phyloP scores from a whole-genome alignment of 1,140 invertebrate genomes.

The Meloidogyne chitwoodi region DNA sequence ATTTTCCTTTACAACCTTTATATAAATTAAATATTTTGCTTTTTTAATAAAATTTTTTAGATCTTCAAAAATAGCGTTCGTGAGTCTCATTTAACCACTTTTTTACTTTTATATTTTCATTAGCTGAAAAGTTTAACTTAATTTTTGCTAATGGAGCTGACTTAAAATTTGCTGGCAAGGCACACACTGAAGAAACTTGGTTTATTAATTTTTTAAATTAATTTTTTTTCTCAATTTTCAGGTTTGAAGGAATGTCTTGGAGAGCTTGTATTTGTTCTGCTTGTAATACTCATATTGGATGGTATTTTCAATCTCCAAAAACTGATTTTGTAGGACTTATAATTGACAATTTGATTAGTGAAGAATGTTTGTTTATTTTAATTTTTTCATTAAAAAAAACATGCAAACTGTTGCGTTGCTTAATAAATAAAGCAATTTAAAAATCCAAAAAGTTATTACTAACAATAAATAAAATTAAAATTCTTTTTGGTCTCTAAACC shows the following conservation, averaged over 20 bases:
- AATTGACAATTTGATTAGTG: constrained; percentile 27
- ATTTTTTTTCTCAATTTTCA: neutral
- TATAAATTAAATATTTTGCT: neutral
- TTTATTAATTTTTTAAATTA: neutral
- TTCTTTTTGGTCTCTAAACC: no score
- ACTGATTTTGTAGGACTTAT: constrained; percentile 25
- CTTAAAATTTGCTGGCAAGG: constrained; percentile 18
- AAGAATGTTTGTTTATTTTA: constrained; percentile 19
- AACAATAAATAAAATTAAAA: no score
- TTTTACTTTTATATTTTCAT: neutral
- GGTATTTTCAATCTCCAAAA: constrained; percentile 31
- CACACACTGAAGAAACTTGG: constrained; percentile 19
- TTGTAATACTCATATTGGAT: constrained; percentile 19
- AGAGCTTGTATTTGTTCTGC: constrained; percentile 9
- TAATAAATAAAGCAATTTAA: no score
- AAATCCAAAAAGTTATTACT: no score
- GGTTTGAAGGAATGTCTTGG: constrained; percentile 22
- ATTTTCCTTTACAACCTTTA: neutral
- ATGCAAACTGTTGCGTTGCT: no score
- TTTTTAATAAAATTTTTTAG: neutral
- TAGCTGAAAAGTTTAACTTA: constrained; percentile 19
- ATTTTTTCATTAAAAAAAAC: no score
- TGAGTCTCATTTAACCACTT: neutral
- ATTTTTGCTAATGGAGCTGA: constrained; percentile 20
- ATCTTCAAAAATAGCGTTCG: constrained; percentile 19